A percentile compares a stretch with the other conserved stretches of the same genome.
Evolutionary conservation across 2,888 invertebrate species (phyloP).

Genomic region (Ethmia dodecea): DNA sequence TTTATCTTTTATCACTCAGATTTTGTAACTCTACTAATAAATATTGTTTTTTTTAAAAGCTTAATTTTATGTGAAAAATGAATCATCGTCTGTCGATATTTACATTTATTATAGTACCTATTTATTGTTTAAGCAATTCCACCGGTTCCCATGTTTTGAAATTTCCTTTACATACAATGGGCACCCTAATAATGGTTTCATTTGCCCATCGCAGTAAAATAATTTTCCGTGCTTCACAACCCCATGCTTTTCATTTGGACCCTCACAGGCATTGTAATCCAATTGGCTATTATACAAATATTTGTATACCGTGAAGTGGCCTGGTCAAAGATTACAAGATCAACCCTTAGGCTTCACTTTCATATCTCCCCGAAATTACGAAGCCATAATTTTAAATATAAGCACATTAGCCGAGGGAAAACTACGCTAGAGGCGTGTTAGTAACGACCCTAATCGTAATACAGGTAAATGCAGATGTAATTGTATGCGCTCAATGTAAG

Average conservation of each 20-base stretch:
- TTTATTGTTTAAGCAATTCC: too few species aligned
- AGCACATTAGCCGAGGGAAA: conserved; percentile 48
- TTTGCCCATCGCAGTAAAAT: neutral
- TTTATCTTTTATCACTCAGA: too few species aligned
- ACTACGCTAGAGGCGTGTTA: conserved; percentile 34
- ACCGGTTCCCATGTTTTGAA: too few species aligned
- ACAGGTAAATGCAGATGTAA: too few species aligned
- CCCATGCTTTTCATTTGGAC: conserved; percentile 19
- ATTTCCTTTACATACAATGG: neutral
- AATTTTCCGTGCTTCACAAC: conserved; percentile 7
- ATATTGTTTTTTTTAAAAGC: too few species aligned
- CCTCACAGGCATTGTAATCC: conserved; percentile 35
- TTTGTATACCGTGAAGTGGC: conserved; percentile 38
- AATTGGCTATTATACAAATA: conserved; percentile 49
- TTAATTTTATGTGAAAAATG: too few species aligned
- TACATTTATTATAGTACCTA: too few species aligned
- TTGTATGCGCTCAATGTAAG: conserved; percentile 4
- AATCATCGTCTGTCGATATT: too few species aligned
- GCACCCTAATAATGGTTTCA: conserved; percentile 1
- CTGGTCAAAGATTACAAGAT: conserved; percentile 44
- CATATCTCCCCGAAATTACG: conserved; percentile 59
- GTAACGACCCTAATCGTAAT: too few species aligned
- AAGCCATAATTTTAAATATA: conserved; percentile 53
- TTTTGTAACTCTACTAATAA: too few species aligned
- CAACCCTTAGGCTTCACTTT: conserved; percentile 46